Conservation (phyloP, 1,140 invertebrate species). For the Drosophila nikananu region DNA sequence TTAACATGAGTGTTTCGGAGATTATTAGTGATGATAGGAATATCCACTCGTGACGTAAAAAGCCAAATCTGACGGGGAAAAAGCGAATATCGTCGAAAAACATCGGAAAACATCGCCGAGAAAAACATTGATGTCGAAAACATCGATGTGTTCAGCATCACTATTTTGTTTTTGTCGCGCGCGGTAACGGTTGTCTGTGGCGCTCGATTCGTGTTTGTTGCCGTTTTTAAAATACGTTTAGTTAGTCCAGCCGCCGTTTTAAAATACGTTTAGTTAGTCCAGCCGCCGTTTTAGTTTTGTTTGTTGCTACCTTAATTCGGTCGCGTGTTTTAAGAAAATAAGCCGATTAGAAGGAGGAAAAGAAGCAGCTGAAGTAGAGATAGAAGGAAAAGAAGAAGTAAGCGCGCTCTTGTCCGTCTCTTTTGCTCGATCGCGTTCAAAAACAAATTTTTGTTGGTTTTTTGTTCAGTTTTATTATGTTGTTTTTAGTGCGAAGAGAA, state of each 20-base stretch:
- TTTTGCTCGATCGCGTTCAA: constrained; percentile 31
- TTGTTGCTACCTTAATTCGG: constrained; percentile 14
- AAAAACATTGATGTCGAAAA: too few species aligned
- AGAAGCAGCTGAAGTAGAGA: constrained; percentile 4
- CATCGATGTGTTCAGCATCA: too few species aligned
- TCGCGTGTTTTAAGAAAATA: constrained; percentile 14
- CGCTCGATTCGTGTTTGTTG: constrained; percentile 28
- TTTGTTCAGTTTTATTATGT: constrained; percentile 42
- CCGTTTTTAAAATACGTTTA: constrained; percentile 19
- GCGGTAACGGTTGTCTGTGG: constrained; percentile 50
- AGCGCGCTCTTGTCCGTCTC: constrained; percentile 24
- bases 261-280: constrained; percentile 21
- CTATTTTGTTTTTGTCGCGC: constrained; percentile 72
- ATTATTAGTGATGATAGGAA: too few species aligned
- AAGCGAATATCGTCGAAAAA: too few species aligned
- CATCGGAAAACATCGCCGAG: too few species aligned
- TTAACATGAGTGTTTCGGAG: too few species aligned
- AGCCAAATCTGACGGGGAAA: too few species aligned
- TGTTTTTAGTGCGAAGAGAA: constrained; percentile 29
- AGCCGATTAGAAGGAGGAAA: background rate
- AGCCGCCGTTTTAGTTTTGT: constrained; percentile 4
- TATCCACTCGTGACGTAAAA: too few species aligned
- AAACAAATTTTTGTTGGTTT: constrained; percentile 40
- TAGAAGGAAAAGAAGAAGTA: constrained; percentile 25
- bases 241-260: constrained; percentile 19